Percentiles rank a stretch among this genome's conserved stretches.
Conservation (phyloP, 1,140 invertebrate genomes). For the Teleopsis dalmanni region DNA sequence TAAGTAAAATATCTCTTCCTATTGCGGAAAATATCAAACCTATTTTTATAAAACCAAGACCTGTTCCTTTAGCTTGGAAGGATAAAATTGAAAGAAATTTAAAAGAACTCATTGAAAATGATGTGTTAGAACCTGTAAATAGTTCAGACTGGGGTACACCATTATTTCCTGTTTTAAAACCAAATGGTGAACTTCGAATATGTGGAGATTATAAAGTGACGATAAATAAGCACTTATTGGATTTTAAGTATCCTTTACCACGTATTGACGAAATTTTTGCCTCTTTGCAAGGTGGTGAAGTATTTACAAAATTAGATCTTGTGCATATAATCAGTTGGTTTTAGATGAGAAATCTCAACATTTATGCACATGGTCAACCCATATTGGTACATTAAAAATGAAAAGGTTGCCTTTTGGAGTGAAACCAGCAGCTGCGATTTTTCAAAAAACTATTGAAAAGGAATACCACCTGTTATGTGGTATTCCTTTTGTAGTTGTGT, state of each 20-base stretch:
- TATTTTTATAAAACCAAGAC: slow-evolving; percentile 24
- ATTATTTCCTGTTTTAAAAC: slow-evolving; percentile 22
- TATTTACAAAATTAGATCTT: slow-evolving; percentile 37
- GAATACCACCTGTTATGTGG: slow-evolving; percentile 27
- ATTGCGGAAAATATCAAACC: slow-evolving; percentile 18
- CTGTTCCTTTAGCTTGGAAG: slow-evolving; percentile 21
- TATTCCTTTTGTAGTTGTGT: slow-evolving; percentile 15
- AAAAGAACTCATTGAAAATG: slow-evolving; percentile 15
- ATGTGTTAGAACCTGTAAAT: slow-evolving; percentile 13
- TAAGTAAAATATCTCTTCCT: slow-evolving; percentile 5
- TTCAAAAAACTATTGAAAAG: slow-evolving; percentile 42
- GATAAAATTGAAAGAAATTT: slow-evolving; percentile 18
- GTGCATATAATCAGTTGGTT: slow-evolving; percentile 39
- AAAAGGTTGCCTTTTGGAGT: slow-evolving; percentile 25
- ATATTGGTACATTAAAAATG: slow-evolving; percentile 25
- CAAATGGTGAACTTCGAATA: slow-evolving; percentile 20
- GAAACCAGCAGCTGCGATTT: slow-evolving; percentile 37
- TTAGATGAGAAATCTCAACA: slow-evolving; percentile 22
- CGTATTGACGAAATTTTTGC: slow-evolving; percentile 34
- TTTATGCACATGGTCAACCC: slow-evolving; percentile 20
- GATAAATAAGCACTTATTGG: slow-evolving; percentile 33
- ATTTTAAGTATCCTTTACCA: slow-evolving; percentile 33
- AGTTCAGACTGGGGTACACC: slow-evolving; percentile 22
- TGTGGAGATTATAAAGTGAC: slow-evolving; percentile 45
- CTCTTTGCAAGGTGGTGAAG: slow-evolving; percentile 18